phyloP scores from a whole-genome alignment of 2,888 invertebrate genomes.

The Drosophila prolongata region DNA sequence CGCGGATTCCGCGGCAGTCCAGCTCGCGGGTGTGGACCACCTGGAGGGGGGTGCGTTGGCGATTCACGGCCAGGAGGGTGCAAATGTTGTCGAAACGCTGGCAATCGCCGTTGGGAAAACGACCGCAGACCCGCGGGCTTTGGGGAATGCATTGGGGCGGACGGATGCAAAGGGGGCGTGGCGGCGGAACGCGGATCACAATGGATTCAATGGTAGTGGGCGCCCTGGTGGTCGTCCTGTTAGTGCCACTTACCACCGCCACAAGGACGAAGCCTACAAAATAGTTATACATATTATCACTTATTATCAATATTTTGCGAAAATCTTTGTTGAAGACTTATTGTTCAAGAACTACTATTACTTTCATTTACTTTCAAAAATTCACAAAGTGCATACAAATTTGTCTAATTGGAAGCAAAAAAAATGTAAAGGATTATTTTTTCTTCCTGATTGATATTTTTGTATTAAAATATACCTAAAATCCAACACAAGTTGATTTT shows the following conservation, averaged over 20 bases:
- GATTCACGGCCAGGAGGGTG: conserved; percentile 31
- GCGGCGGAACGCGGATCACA: neutral
- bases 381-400: too few relatives aligned
- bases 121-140: conserved; percentile 61
- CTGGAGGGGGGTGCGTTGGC: neutral
- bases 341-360: too few relatives aligned
- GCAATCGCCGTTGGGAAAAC: conserved; percentile 42
- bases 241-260: neutral
- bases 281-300: too few relatives aligned
- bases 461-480: neutral
- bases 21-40: conserved; percentile 39
- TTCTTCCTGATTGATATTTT: too few relatives aligned
- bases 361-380: too few relatives aligned
- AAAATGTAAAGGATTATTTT: too few relatives aligned
- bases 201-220: neutral
- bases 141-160: conserved; percentile 44
- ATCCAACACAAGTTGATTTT: neutral
- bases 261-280: conserved; percentile 32
- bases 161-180: conserved; percentile 27
- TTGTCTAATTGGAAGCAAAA: too few relatives aligned
- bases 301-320: too few relatives aligned
- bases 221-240: conserved; percentile 5
- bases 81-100: conserved; percentile 59
- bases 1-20: conserved; percentile 45
- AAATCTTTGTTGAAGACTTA: too few relatives aligned